Conservation (phyloP, 2,113 vertebrate species). For the Paramormyrops kingsleyae region DNA sequence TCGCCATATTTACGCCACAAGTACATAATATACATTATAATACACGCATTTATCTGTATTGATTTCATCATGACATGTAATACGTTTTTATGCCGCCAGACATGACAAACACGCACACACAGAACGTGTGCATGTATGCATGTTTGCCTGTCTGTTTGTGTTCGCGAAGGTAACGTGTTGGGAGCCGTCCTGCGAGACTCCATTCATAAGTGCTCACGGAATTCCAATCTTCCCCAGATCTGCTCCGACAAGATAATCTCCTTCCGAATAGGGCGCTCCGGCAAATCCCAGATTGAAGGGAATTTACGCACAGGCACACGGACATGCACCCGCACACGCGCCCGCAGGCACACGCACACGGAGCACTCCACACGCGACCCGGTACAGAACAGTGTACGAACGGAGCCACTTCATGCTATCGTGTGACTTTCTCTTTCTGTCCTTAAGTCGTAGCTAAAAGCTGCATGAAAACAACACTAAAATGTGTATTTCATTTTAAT, state of each 20-base stretch:
- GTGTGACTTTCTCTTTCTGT: background rate
- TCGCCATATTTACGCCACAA: background rate
- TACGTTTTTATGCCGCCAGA: background rate
- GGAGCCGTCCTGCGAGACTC: conserved; percentile 20
- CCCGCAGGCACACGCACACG: background rate
- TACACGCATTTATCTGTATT: background rate
- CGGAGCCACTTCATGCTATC: background rate
- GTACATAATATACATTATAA: background rate
- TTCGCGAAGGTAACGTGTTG: conserved; percentile 12
- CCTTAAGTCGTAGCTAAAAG: background rate
- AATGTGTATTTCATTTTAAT: background rate
- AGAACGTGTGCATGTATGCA: background rate
- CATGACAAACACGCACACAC: background rate
- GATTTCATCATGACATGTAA: background rate
- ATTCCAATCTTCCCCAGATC: conserved; percentile 24
- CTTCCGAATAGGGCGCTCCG: background rate
- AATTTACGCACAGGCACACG: background rate
- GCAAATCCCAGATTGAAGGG: background rate
- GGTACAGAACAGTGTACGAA: background rate
- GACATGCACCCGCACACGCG: background rate
- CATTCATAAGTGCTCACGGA: conserved; percentile 27
- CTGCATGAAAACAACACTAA: background rate
- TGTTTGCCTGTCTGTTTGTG: background rate
- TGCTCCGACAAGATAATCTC: conserved; percentile 29
- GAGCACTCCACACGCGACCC: background rate